phyloP scores from a whole-genome alignment of 2,113 vertebrate species.

The Junco hyemalis region DNA sequence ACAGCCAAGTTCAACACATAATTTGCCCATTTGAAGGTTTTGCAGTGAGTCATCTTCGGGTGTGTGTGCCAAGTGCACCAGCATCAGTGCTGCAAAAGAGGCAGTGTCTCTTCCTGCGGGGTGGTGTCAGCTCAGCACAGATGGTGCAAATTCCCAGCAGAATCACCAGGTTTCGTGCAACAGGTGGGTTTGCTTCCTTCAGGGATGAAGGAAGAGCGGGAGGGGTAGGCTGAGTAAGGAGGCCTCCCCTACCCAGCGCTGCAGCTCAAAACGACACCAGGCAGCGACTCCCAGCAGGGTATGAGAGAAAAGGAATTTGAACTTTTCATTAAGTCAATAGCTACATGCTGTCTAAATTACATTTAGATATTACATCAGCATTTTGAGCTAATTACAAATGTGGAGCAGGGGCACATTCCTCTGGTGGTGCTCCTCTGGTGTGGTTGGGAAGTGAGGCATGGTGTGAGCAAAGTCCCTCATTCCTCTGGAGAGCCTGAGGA shows the following conservation, averaged over 20 bases:
- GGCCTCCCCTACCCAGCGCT: not conserved
- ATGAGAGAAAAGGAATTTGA: not conserved
- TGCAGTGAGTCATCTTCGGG: not conserved
- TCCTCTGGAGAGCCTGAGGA: fast-evolving
- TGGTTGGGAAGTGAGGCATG: fast-evolving
- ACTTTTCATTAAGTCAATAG: not conserved
- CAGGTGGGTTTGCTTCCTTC: not conserved
- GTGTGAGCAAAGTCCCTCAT: not conserved
- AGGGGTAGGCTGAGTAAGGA: not conserved
- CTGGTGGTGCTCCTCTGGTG: not conserved
- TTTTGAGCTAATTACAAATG: not conserved
- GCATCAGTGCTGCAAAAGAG: not conserved
- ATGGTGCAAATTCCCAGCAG: not conserved
- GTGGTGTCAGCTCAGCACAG: not conserved
- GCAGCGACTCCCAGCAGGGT: not conserved
- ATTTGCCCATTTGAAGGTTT: not conserved
- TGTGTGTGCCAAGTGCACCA: fast-evolving
- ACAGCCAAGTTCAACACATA: not conserved
- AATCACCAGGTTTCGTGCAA: fast-evolving
- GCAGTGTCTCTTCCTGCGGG: not conserved
- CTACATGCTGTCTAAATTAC: not conserved
- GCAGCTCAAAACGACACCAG: not conserved
- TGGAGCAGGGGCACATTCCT: not conserved
- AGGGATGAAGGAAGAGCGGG: not conserved
- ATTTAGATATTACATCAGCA: not conserved